Conservation (phyloP, 1,140 invertebrate species). For the Zophobas atratus region DNA sequence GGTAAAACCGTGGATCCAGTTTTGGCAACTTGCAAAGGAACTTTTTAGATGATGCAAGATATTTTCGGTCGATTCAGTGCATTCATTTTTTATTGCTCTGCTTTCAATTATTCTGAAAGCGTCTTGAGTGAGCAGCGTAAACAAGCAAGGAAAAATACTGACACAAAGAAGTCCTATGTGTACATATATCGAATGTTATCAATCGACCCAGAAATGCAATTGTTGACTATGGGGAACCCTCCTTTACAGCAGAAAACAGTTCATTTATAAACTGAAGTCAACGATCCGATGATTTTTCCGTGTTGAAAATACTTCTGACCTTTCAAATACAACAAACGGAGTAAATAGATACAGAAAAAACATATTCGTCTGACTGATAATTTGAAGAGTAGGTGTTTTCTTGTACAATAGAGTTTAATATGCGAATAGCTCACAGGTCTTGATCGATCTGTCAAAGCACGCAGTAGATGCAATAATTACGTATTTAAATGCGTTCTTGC, state of each 20-base stretch:
- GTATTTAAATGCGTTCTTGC: not conserved
- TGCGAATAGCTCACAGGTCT: too few species aligned
- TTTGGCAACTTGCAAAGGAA: conserved; percentile 23
- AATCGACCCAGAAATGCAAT: not conserved
- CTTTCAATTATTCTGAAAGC: conserved; percentile 23
- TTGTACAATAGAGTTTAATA: too few species aligned
- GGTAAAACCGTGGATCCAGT: not conserved
- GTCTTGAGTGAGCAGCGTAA: conserved; percentile 2
- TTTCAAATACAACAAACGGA: too few species aligned
- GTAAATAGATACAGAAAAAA: too few species aligned
- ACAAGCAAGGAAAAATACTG: conserved; percentile 22
- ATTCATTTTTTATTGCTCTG: not conserved
- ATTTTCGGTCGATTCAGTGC: not conserved
- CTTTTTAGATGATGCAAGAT: conserved; percentile 1
- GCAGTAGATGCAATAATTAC: not conserved
- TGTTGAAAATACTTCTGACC: too few species aligned
- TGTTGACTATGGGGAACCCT: too few species aligned
- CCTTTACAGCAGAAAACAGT: too few species aligned
- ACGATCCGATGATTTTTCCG: too few species aligned
- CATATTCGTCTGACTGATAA: not conserved
- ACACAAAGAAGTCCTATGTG: not conserved
- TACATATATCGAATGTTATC: conserved; percentile 12
- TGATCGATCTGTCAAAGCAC: too few species aligned
- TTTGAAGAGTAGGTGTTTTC: not conserved
- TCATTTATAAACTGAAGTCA: too few species aligned